Base-by-base conservation (phyloP, 2,888 invertebrate genomes). In the Eledona agricola region DNA sequence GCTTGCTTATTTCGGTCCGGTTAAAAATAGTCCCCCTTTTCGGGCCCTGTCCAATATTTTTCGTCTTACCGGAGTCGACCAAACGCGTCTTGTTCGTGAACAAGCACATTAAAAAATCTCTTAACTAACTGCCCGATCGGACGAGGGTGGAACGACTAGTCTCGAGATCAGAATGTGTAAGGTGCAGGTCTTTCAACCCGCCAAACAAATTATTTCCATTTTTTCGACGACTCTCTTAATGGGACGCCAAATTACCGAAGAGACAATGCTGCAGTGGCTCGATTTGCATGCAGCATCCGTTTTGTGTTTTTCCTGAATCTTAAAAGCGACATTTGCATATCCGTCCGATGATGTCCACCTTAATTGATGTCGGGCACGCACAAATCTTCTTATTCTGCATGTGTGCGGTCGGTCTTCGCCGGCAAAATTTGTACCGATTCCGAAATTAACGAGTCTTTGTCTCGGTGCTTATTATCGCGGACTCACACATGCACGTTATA, bases 261-360 rank as follows among this genome's bases (percentile, higher is more conserved):
- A 28, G n/a, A 45, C 31, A 45, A 37, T 37, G 28, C 35, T 13
- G 22, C 20, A 4, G 16, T n/a, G n/a, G n/a, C n/a, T 19, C 26
- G 13, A 55, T 55, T 55, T 50, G 28, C 35, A 50, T 55, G 38
- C 55, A 54, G 43, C 49, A 54, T 54, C 43, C 54, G 54, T 49
- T 49, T 42, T 42, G 31, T 42, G 26, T 42, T 54, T 54, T 49
- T 49, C 54, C 54, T 55, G 51, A 35, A 45, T 34, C 29, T 42
- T 11, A 23, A 25, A 43, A 17, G 9, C 12, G 37, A 34, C 35
- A 55, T 55, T 55, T 55, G 55, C 55, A 55, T 55, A 55, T 38
- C 55, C n/a, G 31, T 25, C 34, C 62, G 63, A 67, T 59, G 65
- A 66, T 66, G 67, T 67, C 67, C 67, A 65, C 43, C 62, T 62